These are phyloP conservation scores for Gobio occitaniae DNA, from an alignment of 2,797 vertebrate genomes.

Conservation along the genomic window DNA sequence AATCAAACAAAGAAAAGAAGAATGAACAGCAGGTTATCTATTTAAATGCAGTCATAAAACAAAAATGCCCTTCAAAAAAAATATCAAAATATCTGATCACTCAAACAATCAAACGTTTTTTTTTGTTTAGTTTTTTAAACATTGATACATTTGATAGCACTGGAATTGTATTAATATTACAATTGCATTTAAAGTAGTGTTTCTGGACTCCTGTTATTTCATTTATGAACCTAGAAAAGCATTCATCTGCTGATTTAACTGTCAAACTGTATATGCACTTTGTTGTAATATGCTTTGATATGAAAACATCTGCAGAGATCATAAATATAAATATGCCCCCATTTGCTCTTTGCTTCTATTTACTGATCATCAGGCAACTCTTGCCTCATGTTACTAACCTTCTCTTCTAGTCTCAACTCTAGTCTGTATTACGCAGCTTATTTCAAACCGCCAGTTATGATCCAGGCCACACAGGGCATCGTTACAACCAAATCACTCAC, in stretches of 20 bases:
- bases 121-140: too few species aligned
- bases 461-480: slow-evolving; percentile 14
- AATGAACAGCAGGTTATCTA: neutral
- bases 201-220: neutral
- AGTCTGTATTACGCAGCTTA: neutral
- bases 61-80: neutral
- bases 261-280: slow-evolving; percentile 23
- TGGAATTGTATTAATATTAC: slow-evolving; percentile 13
- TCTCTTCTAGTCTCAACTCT: neutral
- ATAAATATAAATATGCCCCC: slow-evolving; percentile 19
- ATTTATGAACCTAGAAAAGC: neutral
- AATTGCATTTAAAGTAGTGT: neutral
- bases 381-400: neutral
- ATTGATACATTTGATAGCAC: neutral
- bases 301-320: slow-evolving; percentile 34
- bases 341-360: slow-evolving; percentile 13
- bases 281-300: slow-evolving; percentile 5
- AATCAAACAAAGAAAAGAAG: neutral
- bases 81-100: neutral
- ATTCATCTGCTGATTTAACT: slow-evolving; percentile 4
- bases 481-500: slow-evolving; percentile 35
- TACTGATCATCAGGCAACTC: slow-evolving; percentile 10
- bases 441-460: slow-evolving; percentile 16
- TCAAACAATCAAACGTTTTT: neutral
- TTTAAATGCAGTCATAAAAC: neutral